A percentile compares a stretch with the other conserved stretches of the same genome.
These are phyloP conservation scores for Apis florea DNA, from an alignment of 1,140 invertebrate genomes.

Conservation along the genomic window DNA sequence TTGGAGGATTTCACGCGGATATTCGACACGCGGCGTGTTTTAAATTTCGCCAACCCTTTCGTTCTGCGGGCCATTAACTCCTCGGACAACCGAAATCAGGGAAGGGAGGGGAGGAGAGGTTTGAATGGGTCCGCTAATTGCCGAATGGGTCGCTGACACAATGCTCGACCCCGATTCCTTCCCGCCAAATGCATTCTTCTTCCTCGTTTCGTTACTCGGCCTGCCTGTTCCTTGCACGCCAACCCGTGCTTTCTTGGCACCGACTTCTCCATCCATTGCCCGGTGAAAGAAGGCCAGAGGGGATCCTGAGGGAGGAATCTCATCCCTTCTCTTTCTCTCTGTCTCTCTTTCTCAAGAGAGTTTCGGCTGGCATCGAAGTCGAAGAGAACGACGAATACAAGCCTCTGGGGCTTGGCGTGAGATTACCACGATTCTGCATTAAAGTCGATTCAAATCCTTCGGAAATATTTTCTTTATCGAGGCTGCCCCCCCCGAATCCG, in stretches of 20 bases:
- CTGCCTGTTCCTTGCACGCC: conserved; percentile 26
- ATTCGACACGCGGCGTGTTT: conserved; percentile 56
- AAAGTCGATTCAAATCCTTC: conserved; percentile 44
- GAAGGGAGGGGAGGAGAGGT: not conserved
- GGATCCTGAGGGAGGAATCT: not conserved
- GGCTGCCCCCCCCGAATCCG: not conserved
- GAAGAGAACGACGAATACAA: not conserved
- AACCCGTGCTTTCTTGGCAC: conserved; percentile 54
- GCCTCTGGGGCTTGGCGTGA: conserved; percentile 28
- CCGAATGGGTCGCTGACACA: conserved; percentile 62
- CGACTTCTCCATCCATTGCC: conserved; percentile 40
- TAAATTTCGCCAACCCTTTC: conserved; percentile 57
- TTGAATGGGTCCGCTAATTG: conserved; percentile 68
- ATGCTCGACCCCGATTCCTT: conserved; percentile 56
- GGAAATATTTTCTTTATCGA: conserved; percentile 56
- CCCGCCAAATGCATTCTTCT: conserved; percentile 57
- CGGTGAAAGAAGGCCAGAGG: conserved; percentile 8
- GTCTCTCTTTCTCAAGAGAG: not conserved
- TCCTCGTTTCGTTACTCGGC: conserved; percentile 56
- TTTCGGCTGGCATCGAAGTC: not conserved
- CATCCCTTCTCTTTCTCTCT: not conserved
- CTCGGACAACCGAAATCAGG: conserved; percentile 26
- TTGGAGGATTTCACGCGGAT: not conserved
- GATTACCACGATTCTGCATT: conserved; percentile 56
- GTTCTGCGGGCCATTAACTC: conserved; percentile 35